Conservation (phyloP, 2,797 vertebrate genomes). For the Takifugu ocellatus region DNA sequence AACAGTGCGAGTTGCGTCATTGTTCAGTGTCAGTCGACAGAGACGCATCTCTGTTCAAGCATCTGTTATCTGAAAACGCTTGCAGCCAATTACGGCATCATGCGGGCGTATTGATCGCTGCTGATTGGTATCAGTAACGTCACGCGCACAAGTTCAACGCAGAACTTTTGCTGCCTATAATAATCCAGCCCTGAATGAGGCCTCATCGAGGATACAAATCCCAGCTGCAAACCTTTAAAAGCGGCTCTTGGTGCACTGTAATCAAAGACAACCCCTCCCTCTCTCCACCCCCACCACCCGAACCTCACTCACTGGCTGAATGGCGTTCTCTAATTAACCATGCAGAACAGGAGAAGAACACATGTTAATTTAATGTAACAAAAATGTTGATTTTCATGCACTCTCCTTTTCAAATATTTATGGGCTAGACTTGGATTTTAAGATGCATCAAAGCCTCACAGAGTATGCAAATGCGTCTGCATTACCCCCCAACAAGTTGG, state of each 20-base stretch:
- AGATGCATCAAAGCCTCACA: conserved; percentile 81
- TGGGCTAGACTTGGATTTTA: conserved; percentile 80
- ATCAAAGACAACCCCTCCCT: conserved; percentile 47
- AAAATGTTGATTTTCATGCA: conserved; percentile 85
- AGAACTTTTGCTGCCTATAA: background rate
- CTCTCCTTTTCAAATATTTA: conserved; percentile 83
- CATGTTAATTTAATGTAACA: conserved; percentile 88
- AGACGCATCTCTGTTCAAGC: too few species aligned
- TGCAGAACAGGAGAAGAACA: conserved; percentile 82
- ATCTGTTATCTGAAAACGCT: too few species aligned
- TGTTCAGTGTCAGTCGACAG: too few species aligned
- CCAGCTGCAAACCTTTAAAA: conserved; percentile 63
- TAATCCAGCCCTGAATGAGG: conserved; percentile 19
- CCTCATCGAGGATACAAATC: conserved; percentile 18
- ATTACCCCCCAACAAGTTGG: conserved; percentile 76
- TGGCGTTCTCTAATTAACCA: conserved; percentile 76
- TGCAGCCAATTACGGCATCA: too few species aligned
- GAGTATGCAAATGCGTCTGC: conserved; percentile 78
- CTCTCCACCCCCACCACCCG: background rate
- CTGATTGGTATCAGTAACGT: background rate
- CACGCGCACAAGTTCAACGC: conserved; percentile 17
- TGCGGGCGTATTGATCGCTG: too few species aligned
- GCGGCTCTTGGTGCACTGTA: conserved; percentile 62
- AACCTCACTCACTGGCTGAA: conserved; percentile 66
- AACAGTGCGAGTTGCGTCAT: too few species aligned